Evolutionary conservation across 2,113 vertebrate species (phyloP).

Genomic region (Sardina pilchardus): DNA sequence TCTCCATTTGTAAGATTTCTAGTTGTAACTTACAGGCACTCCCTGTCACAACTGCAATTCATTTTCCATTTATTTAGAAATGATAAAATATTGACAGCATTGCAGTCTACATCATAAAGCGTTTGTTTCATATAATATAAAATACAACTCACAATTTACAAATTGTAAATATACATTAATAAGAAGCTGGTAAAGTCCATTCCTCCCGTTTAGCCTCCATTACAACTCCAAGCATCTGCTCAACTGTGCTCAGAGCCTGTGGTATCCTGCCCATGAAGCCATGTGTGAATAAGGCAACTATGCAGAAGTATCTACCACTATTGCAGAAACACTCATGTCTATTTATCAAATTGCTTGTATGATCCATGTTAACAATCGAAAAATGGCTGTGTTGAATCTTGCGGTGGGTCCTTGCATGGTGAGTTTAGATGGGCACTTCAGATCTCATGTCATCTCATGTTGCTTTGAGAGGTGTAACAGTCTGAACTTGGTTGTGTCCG

Average conservation of each 20-base stretch:
- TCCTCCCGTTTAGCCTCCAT: background rate
- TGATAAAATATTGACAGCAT: constrained; percentile 23
- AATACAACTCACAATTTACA: constrained; percentile 81
- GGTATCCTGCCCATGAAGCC: background rate
- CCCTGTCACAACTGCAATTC: background rate
- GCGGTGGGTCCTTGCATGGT: background rate
- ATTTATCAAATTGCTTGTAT: background rate
- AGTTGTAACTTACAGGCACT: background rate
- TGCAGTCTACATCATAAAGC: constrained; percentile 80
- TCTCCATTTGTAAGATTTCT: background rate
- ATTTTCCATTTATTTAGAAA: constrained; percentile 34
- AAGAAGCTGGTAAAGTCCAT: constrained; percentile 21
- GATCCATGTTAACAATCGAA: background rate
- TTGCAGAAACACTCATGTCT: constrained; percentile 9
- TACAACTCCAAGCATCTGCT: background rate
- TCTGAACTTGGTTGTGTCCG: background rate
- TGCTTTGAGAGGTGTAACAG: background rate
- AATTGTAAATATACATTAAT: constrained; percentile 45
- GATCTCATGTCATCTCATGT: background rate
- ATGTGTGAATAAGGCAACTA: constrained; percentile 8
- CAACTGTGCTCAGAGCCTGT: background rate
- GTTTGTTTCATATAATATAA: constrained; percentile 70
- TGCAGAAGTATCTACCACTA: background rate
- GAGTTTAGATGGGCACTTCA: background rate
- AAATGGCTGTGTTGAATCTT: background rate